phyloP scores from a whole-genome alignment of 1,140 invertebrate genomes.

The Drosophila rufa region DNA sequence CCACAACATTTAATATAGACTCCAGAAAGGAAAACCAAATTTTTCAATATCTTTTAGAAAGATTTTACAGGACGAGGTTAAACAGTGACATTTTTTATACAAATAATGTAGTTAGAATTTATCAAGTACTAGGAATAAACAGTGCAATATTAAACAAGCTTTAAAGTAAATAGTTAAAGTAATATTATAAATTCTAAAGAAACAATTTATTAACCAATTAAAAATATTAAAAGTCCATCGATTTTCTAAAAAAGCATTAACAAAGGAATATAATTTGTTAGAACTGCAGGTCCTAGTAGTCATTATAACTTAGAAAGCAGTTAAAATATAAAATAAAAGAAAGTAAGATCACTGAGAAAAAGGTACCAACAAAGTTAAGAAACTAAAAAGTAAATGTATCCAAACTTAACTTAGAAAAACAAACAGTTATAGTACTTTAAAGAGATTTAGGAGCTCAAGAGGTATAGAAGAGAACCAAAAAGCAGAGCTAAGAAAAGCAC shows the following conservation, averaged over 20 bases:
- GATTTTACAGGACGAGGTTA: background rate
- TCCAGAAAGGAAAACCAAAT: background rate
- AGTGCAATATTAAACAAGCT: background rate
- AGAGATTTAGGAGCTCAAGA: background rate
- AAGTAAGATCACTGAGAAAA: no score
- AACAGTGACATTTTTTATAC: background rate
- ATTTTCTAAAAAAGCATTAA: no score
- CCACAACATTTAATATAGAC: no score
- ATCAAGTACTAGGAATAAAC: background rate
- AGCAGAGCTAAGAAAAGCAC: background rate
- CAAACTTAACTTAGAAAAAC: background rate
- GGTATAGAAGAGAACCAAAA: no score
- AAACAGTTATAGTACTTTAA: background rate
- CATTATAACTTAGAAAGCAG: no score
- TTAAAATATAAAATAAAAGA: background rate
- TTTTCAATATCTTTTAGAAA: background rate
- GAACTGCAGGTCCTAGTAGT: no score
- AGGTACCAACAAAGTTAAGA: background rate
- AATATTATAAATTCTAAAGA: no score
- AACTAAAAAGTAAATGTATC: no score
- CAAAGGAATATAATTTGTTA: no score
- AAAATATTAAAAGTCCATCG: no score
- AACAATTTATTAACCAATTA: no score
- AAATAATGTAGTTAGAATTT: background rate
- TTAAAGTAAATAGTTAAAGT: background rate